phyloP scores from a whole-genome alignment of 1,140 invertebrate species.

The Apocrypta bakeri region DNA sequence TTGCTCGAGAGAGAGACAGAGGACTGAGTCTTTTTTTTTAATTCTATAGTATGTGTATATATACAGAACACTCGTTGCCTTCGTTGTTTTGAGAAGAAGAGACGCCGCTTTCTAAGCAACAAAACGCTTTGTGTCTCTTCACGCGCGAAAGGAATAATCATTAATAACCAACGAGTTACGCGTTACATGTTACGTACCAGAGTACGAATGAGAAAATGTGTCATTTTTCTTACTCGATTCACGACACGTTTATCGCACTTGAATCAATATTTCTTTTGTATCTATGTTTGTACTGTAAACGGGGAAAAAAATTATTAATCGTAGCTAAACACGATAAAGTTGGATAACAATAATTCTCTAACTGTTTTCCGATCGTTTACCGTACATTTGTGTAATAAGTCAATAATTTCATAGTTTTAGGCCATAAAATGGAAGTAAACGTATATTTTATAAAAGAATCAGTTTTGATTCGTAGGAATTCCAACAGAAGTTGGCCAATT shows the following conservation, averaged over 20 bases:
- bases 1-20: background rate
- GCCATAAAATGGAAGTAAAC: no score
- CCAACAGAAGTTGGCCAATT: no score
- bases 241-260: background rate
- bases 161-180: conserved; percentile 18
- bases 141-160: conserved; percentile 22
- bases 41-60: background rate
- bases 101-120: background rate
- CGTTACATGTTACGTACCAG: background rate
- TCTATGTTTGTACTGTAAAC: no score
- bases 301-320: no score
- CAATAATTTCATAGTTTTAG: no score
- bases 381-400: no score
- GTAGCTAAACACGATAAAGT: no score
- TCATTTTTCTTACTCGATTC: conserved; percentile 39
- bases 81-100: background rate
- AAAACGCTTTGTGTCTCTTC: background rate
- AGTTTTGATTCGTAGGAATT: no score
- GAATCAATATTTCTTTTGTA: conserved; percentile 34
- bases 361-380: no score
- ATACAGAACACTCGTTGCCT: background rate
- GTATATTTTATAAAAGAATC: no score
- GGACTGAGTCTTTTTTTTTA: background rate
- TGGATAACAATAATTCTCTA: no score
- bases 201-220: background rate